Base-by-base conservation (phyloP, 2,888 invertebrate genomes). In the Acleris sparsana region DNA sequence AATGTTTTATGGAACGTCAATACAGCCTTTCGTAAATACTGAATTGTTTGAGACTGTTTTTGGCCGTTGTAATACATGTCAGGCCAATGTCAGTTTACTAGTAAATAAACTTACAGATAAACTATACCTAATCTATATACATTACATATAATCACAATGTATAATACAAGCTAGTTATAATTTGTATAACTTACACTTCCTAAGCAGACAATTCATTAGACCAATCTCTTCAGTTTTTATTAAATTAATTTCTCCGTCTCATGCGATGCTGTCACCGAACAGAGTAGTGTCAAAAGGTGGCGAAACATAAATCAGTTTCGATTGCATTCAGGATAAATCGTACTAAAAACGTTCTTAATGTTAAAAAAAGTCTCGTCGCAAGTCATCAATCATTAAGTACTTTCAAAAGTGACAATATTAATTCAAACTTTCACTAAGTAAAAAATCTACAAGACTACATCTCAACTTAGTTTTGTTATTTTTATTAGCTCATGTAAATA, bases 81-180 rank as follows among this genome's bases (percentile, higher is more conserved):
- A 46, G 46, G 57, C 57, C 56, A 25, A 43, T 44, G 44, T 17
- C 20, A 56, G 46, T 22, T 6, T 7, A 25, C 51, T 43, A 33
- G 39, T 16, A 48, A 20, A 51, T 55, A 39, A 59, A 48, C 59
- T 64, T 59, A 64, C 6, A 17, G 9, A 29, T 59, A 60, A 39
- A 51, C 51, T 51, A 61, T 39, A 5, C 55, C 51, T 55, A 65
- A 13, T 51, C 44, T 65, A 65, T 65, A 65, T 65, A 65, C 65
- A 65, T 39, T 61, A 65, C 55, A 65, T 56, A 43, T 65, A 65
- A 65, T 61, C 65, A 65, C 65, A 65, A 60, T 61, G 51, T 65
- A 61, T 65, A 61, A 61, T 65, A 65, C 65, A 65, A 7, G 43
- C 51, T 65, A 53, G 55, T 43, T 53, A 44, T 48, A 62, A 43